Evolutionary conservation across 1,140 invertebrate species (phyloP).

Genomic region (Pissodes strobi): DNA sequence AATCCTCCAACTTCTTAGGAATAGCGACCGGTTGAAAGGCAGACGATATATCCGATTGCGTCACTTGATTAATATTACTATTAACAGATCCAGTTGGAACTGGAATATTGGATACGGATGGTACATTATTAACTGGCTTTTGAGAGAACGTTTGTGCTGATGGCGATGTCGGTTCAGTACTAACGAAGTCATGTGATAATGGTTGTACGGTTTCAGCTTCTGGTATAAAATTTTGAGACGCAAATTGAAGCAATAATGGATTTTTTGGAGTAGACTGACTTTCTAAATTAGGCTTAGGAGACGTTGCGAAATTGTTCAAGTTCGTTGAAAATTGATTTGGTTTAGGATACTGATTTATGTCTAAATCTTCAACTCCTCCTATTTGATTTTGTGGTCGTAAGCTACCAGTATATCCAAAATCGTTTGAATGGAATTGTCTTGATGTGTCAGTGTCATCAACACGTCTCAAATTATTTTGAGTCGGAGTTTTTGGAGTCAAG

Average conservation of each 20-base stretch:
- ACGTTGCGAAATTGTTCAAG: too few relatives aligned
- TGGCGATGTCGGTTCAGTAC: too few relatives aligned
- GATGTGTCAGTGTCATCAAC: not conserved
- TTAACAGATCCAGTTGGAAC: not conserved
- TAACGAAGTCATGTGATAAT: not conserved
- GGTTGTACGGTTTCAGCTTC: not conserved
- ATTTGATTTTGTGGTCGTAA: not conserved
- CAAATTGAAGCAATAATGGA: conserved; percentile 1
- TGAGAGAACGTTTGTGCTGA: too few relatives aligned
- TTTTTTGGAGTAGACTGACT: not conserved
- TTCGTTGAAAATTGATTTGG: too few relatives aligned
- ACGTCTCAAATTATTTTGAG: not conserved
- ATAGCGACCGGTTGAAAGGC: not conserved
- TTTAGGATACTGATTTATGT: not conserved
- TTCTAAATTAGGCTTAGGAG: not conserved
- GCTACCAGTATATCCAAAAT: not conserved
- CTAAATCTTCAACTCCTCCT: not conserved
- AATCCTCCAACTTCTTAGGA: not conserved
- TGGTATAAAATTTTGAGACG: not conserved
- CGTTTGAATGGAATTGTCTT: not conserved
- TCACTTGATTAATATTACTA: not conserved
- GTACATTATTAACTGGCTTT: too few relatives aligned
- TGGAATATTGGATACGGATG: not conserved
- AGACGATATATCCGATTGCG: not conserved
- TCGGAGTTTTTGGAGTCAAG: too few relatives aligned